Base-by-base conservation (phyloP, 2,797 vertebrate species). In the Brotula barbata region DNA sequence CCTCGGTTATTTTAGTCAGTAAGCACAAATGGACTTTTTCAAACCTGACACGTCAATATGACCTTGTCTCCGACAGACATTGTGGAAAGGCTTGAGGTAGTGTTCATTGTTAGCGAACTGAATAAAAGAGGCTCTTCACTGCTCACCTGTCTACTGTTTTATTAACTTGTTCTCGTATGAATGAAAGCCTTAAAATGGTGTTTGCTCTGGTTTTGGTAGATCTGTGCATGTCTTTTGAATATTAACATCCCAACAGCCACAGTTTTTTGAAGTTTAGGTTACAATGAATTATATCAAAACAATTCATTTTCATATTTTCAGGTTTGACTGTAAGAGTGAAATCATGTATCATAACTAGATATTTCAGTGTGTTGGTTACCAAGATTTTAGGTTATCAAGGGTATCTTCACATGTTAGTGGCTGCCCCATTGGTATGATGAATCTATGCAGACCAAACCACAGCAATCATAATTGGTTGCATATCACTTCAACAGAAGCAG, bases 81-180 rank as follows among this genome's bases (percentile, higher is more conserved):
- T 19, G 33, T 25, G 21, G 10, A 34, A 51, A 47, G 40, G 41
- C 44, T 7, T 25, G 50, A 33, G 56, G 52, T 68, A 16, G 34
- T 34, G 23, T 43, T 20, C 47, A 23, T 54, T 11, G 28, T 55
- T 25, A 44, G 46, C 46, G 1, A 1, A 22, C 37, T 56, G 37
- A 36, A 58, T 71, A 25, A 61, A 58, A 73, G 55, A 46, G 16
- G 19, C 47, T 44, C 15, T 59, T 36, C 13, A 16, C 34, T 13
- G 10, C 16, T 68, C 17, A 51, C 23, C 23, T 58, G 42, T 28
- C 19, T 58, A 20, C 19, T 34, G 16, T 33, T 21, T 51, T 42
- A 25, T 39, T 43, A 16, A 21, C 40, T 44, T 20, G 36, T 36
- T 33, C 15, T 41, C 23, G 15, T 31, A 33, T 51, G 31, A 70